Percentiles rank a stretch among this genome's conserved stretches.
These are phyloP conservation scores for Triplophysa siluroides DNA, from an alignment of 2,113 vertebrate genomes.

Conservation along the genomic window DNA sequence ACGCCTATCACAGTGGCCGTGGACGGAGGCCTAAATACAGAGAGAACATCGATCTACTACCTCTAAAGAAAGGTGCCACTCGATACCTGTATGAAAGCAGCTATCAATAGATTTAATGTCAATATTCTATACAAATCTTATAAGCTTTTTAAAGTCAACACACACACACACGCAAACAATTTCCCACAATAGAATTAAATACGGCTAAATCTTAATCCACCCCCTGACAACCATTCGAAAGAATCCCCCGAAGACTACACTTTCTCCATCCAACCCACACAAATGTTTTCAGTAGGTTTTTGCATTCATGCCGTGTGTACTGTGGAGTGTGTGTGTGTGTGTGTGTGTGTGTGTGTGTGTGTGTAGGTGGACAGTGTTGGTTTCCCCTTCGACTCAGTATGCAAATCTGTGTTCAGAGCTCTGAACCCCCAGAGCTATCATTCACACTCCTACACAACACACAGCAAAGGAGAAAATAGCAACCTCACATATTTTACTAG, in stretches of 20 bases:
- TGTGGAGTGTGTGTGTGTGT: constrained; percentile 22
- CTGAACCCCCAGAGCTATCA: background rate
- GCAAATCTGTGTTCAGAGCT: constrained; percentile 36
- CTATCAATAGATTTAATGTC: no score
- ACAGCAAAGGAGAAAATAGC: background rate
- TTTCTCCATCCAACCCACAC: constrained; percentile 31
- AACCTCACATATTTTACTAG: background rate
- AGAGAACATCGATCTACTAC: constrained; percentile 1
- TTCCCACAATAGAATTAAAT: background rate
- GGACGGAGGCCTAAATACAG: constrained; percentile 85
- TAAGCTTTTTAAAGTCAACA: no score
- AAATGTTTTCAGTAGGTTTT: constrained; percentile 30
- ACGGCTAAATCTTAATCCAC: background rate
- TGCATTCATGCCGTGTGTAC: constrained; percentile 8
- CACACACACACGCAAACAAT: background rate
- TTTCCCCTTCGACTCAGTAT: constrained; percentile 29
- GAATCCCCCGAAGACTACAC: background rate
- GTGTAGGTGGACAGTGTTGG: constrained; percentile 38
- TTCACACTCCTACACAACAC: constrained; percentile 15
- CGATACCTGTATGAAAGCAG: no score
- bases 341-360: constrained; percentile 28
- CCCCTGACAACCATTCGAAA: background rate
- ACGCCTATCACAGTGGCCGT: constrained; percentile 88
- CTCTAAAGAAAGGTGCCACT: background rate
- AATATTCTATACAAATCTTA: no score